A percentile compares a stretch with the other conserved stretches of the same genome.
phyloP scores from a whole-genome alignment of 2,797 vertebrate genomes.

The Schizopygopsis malacanthus region DNA sequence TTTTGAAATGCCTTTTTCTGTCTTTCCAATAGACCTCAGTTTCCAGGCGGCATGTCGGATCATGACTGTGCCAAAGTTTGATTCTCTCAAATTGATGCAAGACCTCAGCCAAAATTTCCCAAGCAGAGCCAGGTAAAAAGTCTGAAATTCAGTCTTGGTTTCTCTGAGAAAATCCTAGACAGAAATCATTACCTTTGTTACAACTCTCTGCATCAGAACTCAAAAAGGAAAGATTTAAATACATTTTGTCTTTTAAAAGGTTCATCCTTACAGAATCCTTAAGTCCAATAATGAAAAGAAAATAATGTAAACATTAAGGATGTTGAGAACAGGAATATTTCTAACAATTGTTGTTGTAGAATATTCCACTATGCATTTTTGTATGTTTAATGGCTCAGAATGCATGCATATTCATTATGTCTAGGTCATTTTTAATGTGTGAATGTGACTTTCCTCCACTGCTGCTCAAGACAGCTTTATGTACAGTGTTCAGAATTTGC shows the following conservation, averaged over 20 bases:
- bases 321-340: background rate
- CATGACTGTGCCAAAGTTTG: conserved; percentile 85
- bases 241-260: background rate
- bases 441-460: conserved; percentile 31
- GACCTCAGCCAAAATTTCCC: conserved; percentile 97
- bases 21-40: conserved; percentile 86
- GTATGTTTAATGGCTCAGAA: conserved; percentile 1
- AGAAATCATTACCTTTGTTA: background rate
- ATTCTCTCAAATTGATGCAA: conserved; percentile 90
- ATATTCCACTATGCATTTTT: conserved; percentile 8
- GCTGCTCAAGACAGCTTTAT: conserved; percentile 65
- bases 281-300: background rate
- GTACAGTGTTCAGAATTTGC: conserved; percentile 70
- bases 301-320: background rate
- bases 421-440: conserved; percentile 49
- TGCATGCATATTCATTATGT: conserved; percentile 29
- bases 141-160: background rate
- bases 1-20: conserved; percentile 19
- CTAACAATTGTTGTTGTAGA: background rate
- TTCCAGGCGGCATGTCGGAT: conserved; percentile 93
- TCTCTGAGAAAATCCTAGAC: background rate
- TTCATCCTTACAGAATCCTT: background rate
- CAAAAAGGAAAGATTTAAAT: background rate
- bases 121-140: conserved; percentile 89
- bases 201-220: background rate